Conservation (phyloP, 2,113 vertebrate species). For the Edolisoma coerulescens region DNA sequence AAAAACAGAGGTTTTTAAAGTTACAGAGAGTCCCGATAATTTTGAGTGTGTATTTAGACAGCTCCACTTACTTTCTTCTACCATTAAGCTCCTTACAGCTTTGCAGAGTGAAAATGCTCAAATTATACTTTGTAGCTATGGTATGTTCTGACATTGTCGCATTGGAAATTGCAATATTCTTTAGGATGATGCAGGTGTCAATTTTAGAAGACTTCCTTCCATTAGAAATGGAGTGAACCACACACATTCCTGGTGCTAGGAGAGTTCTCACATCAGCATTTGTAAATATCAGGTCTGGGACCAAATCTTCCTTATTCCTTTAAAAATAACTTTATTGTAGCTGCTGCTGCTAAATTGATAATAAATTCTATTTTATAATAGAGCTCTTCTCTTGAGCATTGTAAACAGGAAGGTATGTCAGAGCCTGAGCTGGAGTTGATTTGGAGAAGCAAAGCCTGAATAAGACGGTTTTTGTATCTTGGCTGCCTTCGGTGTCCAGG, state of each 20-base stretch:
- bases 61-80: not conserved
- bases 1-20: not conserved
- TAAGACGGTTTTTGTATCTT: not conserved
- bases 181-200: not conserved
- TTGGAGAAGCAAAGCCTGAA: not conserved
- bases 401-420: not conserved
- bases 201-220: not conserved
- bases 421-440: not conserved
- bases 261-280: not conserved
- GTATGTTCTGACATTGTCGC: not conserved
- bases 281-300: not conserved
- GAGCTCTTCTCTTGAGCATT: not conserved
- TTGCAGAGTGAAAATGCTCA: not conserved
- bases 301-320: not conserved
- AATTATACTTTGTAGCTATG: not conserved
- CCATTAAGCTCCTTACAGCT: not conserved
- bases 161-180: not conserved
- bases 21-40: not conserved
- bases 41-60: not conserved
- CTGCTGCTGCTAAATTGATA: not conserved
- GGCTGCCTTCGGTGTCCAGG: rapidly evolving
- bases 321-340: not conserved
- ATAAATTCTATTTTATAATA: not conserved
- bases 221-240: not conserved
- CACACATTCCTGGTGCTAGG: not conserved